phyloP scores from a whole-genome alignment of 2,888 invertebrate genomes.

The Glomeris marginata region DNA sequence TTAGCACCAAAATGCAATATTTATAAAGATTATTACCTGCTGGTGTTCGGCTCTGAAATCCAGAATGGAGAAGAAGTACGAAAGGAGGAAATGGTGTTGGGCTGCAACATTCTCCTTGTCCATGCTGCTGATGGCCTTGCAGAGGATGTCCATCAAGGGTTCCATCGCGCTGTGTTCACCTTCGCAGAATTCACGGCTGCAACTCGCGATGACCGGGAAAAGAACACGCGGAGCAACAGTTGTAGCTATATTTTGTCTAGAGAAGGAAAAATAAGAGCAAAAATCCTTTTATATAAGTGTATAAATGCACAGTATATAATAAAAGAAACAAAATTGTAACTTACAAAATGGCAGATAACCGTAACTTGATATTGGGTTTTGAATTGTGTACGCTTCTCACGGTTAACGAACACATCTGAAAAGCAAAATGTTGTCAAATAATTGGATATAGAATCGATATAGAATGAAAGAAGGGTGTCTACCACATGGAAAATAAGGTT shows the following conservation, averaged over 20 bases:
- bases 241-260: slow-evolving; percentile 25
- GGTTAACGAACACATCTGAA: no score
- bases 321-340: not conserved
- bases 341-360: not conserved
- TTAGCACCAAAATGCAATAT: no score
- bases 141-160: slow-evolving; percentile 57
- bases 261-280: no score
- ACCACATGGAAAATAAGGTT: no score
- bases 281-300: no score
- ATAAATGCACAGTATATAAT: no score
- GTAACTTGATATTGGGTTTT: not conserved
- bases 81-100: slow-evolving; percentile 49
- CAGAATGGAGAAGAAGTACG: slow-evolving; percentile 50
- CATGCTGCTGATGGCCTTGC: slow-evolving; percentile 51
- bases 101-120: slow-evolving; percentile 46
- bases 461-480: no score
- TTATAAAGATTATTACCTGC: not conserved
- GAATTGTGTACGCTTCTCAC: not conserved
- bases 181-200: slow-evolving; percentile 45
- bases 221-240: slow-evolving; percentile 53
- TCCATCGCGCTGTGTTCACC: slow-evolving; percentile 38
- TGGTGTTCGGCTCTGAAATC: slow-evolving; percentile 23
- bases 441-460: no score
- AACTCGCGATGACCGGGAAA: slow-evolving; percentile 53
- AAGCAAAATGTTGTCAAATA: no score